Evolutionary conservation across 2,797 vertebrate species (phyloP), one percentile per base, ranked within the genome.

Genomic region (Macropodus opercularis): DNA sequence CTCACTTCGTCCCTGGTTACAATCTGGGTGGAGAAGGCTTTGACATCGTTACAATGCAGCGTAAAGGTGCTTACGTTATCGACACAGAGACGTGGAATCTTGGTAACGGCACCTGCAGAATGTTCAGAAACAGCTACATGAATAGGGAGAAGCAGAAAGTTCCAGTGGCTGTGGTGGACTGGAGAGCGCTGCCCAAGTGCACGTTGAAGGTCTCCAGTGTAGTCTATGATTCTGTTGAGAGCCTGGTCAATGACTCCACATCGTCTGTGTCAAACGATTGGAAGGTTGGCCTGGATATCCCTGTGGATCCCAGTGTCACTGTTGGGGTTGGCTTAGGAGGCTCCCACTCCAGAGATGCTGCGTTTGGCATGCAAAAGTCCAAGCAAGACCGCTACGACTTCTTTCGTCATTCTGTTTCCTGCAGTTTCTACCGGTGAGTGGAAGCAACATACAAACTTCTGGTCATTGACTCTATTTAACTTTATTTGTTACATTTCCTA

Each of bases 1-100:
- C 53, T 1, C 11, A 2, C 1, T 90, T 90, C 0, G 83, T 90
- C 18, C 94, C 94, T 0, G 93, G 94, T 3, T 74, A 88, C 0
- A 80, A 85, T 67, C 77, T 93, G 63, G 92, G 88, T 0, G 94
- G 93, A 3, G 92, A 94, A 51, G 94, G 93, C 1, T 72, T 94
- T 4, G 85, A 95, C 19, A 90, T 95, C 11, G 92, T 92, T 43
- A 92, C 54, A 2, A 90, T 94, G 88, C 24, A 71, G 52, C 86
- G 80, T 13, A 85, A 86, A 60, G 81, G 82, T 0, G 72, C 85
- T 29, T 90, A 74, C 15, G 74, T 90, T 9, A 78, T 92, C 1
- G 80, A 92, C 31, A 77, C 77, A 22, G 80, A 83, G 22, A 58
- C 23, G 1, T 91, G 85, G 87, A 31, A 82, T 1, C 61, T 60